Base-by-base conservation (phyloP, 2,888 invertebrate genomes). In the Tetragnatha montana region DNA sequence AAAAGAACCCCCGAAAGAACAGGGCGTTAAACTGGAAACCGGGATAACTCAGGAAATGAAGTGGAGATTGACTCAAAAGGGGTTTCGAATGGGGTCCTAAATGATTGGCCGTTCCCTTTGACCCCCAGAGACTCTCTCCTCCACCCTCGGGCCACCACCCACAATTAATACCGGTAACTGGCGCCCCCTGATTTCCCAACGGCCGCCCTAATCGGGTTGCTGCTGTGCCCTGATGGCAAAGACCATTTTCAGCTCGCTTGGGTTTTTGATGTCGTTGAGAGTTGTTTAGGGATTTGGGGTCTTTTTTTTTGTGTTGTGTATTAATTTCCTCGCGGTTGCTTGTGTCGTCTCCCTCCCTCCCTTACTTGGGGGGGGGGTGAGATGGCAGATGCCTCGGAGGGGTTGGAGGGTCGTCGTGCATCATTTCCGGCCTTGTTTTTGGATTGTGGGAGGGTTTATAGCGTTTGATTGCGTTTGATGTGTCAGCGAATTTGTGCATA, bases 91-190 rank as follows among this genome's bases (percentile, higher is more conserved):
- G 68, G 50, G 35, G 3, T 17, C 51, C 50, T 71, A 79, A 88
- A 88, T 79, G 88, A 76, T 76, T 75, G 10, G 75, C 68, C 22
- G 49, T 70, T 81, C 85, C 85, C 81, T 81, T 85, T 84, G 60
- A 51, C 80, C 89, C 35, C 89, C 14, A 49, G 81, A 76, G 89
- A 76, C 71, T 76, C 49, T 19, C 35, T 22, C 76, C 47, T 74
- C 50, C 85, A 35, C 68, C n/a, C 74, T 76, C 76, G 6, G 69
- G 22, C 71, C 22, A 68, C 70, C 51, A 51, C 60, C 60, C 73
- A 78, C 89, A 90, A 87, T 90, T 90, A 90, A 82, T 90, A 83
- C 78, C 86, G 69, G 86, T 90, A 90, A 90, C 82, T 87, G 89
- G 82, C 75, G 81, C 75, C 60, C 81, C 60, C 81, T 90, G 87